Evolutionary conservation across 2,888 invertebrate genomes (phyloP).

Genomic region (Aphidoletes aphidimyza): DNA sequence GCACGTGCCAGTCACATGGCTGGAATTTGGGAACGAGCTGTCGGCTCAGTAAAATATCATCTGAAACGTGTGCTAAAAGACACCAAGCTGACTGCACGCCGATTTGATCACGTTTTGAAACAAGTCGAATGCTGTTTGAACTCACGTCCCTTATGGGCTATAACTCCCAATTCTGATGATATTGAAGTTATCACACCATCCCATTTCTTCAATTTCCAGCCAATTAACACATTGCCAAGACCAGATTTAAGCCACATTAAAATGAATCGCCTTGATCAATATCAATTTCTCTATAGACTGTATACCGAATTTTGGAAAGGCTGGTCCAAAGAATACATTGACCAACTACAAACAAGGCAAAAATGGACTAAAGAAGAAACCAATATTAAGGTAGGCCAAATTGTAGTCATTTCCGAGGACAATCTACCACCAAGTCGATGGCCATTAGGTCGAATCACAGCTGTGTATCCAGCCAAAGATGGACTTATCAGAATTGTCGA

Average conservation of each 20-base stretch:
- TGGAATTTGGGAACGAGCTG: too few species aligned
- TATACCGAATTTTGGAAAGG: not conserved
- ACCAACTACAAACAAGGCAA: not conserved
- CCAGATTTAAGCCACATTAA: not conserved
- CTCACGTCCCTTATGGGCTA: not conserved
- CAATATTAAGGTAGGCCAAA: not conserved
- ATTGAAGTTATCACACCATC: not conserved
- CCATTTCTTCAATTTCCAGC: not conserved
- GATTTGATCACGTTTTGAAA: not conserved
- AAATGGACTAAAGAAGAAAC: not conserved
- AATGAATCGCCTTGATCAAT: not conserved
- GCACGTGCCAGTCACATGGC: too few species aligned
- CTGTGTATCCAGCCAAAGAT: not conserved
- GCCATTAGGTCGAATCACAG: not conserved
- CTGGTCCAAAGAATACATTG: slow-evolving; percentile 15
- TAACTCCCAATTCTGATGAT: not conserved
- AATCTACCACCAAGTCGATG: not conserved
- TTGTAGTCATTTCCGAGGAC: not conserved
- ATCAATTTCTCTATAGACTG: not conserved
- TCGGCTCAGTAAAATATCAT: too few species aligned
- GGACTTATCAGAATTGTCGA: not conserved
- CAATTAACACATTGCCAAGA: not conserved
- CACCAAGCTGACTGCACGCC: too few species aligned
- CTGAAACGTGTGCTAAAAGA: too few species aligned
- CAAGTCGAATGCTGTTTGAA: not conserved